phyloP scores from a whole-genome alignment of 2,113 vertebrate genomes.

The Prionailurus viverrinus region DNA sequence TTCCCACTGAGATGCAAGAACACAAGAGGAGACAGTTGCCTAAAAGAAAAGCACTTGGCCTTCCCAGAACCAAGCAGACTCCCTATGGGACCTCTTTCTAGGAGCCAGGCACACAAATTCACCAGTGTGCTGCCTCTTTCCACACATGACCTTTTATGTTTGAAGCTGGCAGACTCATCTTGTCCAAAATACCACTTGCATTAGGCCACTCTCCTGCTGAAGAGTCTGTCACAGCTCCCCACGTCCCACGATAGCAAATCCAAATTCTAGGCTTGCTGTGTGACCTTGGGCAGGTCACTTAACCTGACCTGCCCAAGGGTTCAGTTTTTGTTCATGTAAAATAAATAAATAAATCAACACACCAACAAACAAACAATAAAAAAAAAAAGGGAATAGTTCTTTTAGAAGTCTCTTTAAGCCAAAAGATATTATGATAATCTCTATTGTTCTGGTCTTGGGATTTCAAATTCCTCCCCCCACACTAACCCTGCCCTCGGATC shows the following conservation, averaged over 20 bases:
- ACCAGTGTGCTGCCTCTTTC: not conserved
- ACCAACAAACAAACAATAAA: too few species aligned
- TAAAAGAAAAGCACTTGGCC: not conserved
- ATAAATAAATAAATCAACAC: too few species aligned
- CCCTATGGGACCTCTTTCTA: not conserved
- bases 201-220: not conserved
- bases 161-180: not conserved
- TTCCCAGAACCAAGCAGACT: not conserved
- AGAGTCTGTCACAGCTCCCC: not conserved
- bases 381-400: not conserved
- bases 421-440: not conserved
- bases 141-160: not conserved
- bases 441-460: not conserved
- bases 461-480: not conserved
- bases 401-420: constrained; percentile 10
- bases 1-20: not conserved
- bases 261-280: not conserved
- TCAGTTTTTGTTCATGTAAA: not conserved
- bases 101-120: not conserved
- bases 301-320: not conserved
- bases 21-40: not conserved
- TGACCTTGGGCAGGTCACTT: not conserved
- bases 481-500: not conserved
- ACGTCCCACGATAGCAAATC: not conserved
- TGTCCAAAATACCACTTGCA: not conserved